A percentile compares a stretch with the other conserved stretches of the same genome.
phyloP scores from a whole-genome alignment of 1,140 invertebrate species.

The Pseudomyrmex flavicornis region DNA sequence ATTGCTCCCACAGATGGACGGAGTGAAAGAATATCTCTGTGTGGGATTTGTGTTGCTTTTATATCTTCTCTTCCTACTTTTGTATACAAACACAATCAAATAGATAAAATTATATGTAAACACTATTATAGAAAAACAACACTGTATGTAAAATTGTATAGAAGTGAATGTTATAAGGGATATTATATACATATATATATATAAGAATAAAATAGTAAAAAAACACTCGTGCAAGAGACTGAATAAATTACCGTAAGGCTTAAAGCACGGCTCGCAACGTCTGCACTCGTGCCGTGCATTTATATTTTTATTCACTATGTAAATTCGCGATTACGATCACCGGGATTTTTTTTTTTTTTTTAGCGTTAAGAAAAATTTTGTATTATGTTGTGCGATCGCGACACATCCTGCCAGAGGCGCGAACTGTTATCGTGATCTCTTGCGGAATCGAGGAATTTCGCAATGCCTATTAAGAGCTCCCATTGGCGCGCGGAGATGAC shows the following conservation, averaged over 20 bases:
- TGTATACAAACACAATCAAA: neutral
- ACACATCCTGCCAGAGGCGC: neutral
- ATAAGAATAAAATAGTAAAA: constrained; percentile 7
- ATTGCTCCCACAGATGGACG: constrained; percentile 98
- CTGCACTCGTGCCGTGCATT: constrained; percentile 25
- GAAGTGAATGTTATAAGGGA: constrained; percentile 1
- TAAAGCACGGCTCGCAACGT: constrained; percentile 25
- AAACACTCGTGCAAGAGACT: constrained; percentile 26
- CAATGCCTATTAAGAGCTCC: neutral
- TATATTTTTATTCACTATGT: constrained; percentile 2
- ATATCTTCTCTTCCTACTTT: neutral
- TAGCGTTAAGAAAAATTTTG: neutral
- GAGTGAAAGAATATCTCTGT: constrained; percentile 88
- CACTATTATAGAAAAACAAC: too few relatives aligned
- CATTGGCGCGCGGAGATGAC: neutral
- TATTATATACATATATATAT: neutral
- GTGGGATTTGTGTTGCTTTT: neutral
- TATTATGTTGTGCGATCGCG: constrained; percentile 24
- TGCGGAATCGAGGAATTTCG: neutral
- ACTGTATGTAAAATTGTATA: neutral
- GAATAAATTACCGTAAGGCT: constrained; percentile 40
- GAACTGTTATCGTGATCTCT: constrained; percentile 5
- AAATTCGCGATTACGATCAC: neutral
- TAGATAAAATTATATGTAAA: neutral
- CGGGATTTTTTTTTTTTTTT: neutral